A percentile compares a stretch with the other conserved stretches of the same genome.
Conservation (phyloP, 2,888 invertebrate genomes). For the Lochmaea capreae region DNA sequence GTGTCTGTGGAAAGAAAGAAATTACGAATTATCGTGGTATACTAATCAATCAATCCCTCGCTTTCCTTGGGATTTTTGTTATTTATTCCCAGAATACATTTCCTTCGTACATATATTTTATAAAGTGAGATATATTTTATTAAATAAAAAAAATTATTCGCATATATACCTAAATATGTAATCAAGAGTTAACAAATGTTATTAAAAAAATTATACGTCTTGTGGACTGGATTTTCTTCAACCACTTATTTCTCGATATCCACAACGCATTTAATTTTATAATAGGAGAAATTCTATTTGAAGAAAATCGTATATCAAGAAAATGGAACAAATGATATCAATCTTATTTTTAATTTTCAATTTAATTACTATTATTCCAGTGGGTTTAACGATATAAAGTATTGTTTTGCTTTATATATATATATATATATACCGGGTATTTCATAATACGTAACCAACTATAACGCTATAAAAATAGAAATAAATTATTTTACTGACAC, state of each 20-base stretch:
- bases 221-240: slow-evolving; percentile 21
- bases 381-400: slow-evolving; percentile 8
- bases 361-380: slow-evolving; percentile 19
- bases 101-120: too few species aligned
- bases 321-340: background rate
- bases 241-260: slow-evolving; percentile 6
- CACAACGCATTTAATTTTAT: slow-evolving; percentile 15
- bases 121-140: background rate
- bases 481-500: too few species aligned
- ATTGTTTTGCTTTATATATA: background rate
- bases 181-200: slow-evolving; percentile 8
- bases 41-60: too few species aligned
- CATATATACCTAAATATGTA: background rate
- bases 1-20: too few species aligned
- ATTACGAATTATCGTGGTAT: too few species aligned
- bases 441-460: background rate
- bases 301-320: background rate
- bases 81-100: too few species aligned
- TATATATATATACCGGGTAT: background rate
- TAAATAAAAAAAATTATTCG: background rate
- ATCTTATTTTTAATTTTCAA: slow-evolving; percentile 7
- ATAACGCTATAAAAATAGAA: too few species aligned
- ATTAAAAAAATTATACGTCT: slow-evolving; percentile 27
- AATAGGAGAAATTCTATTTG: slow-evolving; percentile 27
- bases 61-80: too few species aligned